Conservation (phyloP, 2,888 invertebrate genomes). For the Syritta pipiens region DNA sequence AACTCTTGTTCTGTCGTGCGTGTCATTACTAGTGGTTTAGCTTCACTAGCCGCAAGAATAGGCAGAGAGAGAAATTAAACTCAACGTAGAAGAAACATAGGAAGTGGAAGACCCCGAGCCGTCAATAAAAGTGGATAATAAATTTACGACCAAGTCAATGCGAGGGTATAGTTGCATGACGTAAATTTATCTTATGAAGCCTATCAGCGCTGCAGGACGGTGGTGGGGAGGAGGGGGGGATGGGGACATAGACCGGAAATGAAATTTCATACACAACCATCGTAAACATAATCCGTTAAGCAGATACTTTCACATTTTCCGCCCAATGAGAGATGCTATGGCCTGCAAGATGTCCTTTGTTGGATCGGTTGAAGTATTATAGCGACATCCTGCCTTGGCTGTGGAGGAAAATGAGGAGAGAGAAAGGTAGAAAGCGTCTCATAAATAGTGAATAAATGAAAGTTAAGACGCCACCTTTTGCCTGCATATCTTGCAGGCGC, state of each 20-base stretch:
- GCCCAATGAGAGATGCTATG: constrained; percentile 40
- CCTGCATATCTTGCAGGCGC: constrained; percentile 22
- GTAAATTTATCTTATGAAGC: constrained; percentile 54
- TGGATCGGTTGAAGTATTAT: constrained; percentile 7
- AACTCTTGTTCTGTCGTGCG: constrained; percentile 27
- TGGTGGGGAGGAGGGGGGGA: no score
- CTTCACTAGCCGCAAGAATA: constrained; percentile 28
- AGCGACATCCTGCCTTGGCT: constrained; percentile 30
- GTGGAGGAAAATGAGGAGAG: constrained; percentile 14
- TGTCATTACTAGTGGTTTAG: no score
- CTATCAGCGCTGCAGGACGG: constrained; percentile 53
- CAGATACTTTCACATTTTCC: constrained; percentile 57
- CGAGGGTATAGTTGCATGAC: no score
- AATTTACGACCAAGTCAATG: constrained; percentile 58
- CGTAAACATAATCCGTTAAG: constrained; percentile 63
- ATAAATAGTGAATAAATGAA: constrained; percentile 51
- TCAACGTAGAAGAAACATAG: constrained; percentile 15
- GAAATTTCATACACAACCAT: constrained; percentile 63
- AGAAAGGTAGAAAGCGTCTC: constrained; percentile 5
- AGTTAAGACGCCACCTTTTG: constrained; percentile 29
- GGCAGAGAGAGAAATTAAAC: no score
- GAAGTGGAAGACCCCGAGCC: constrained; percentile 24
- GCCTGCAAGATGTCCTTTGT: constrained; percentile 38
- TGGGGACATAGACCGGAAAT: constrained; percentile 40
- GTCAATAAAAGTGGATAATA: constrained; percentile 64